These are phyloP conservation scores for Caenorhabditis tropicalis DNA, from an alignment of 1,140 invertebrate species.

Conservation along the genomic window DNA sequence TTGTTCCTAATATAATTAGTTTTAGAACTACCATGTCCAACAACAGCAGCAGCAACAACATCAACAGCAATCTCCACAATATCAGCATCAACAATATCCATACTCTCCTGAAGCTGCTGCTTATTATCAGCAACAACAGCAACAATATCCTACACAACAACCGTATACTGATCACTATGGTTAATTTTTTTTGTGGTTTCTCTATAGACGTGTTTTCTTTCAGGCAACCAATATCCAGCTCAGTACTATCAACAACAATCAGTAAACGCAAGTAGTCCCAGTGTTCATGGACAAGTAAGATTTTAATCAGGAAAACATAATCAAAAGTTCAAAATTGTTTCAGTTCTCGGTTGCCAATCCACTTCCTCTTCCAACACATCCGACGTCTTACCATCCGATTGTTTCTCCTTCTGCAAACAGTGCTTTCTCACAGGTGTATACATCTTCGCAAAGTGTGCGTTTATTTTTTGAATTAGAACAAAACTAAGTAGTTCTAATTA, in stretches of 20 bases:
- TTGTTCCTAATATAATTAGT: no score
- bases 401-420: constrained; percentile 42
- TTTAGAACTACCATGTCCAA: constrained; percentile 25
- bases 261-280: neutral
- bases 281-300: constrained; percentile 4
- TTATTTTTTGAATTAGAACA: neutral
- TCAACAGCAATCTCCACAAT: constrained; percentile 30
- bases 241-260: neutral
- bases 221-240: neutral
- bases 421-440: constrained; percentile 37
- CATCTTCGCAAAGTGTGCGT: constrained; percentile 8
- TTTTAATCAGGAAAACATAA: neutral
- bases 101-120: constrained; percentile 10
- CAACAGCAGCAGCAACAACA: constrained; percentile 43
- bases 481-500: neutral
- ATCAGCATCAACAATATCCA: constrained; percentile 41
- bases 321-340: neutral
- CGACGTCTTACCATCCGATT: neutral
- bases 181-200: no score
- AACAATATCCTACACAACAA: constrained; percentile 30
- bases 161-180: neutral
- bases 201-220: neutral
- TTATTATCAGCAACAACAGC: constrained; percentile 27
- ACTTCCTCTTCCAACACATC: neutral
- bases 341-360: constrained; percentile 46